Evolutionary conservation across 2,888 invertebrate species (phyloP).

Genomic region (Leptopilina syphax): DNA sequence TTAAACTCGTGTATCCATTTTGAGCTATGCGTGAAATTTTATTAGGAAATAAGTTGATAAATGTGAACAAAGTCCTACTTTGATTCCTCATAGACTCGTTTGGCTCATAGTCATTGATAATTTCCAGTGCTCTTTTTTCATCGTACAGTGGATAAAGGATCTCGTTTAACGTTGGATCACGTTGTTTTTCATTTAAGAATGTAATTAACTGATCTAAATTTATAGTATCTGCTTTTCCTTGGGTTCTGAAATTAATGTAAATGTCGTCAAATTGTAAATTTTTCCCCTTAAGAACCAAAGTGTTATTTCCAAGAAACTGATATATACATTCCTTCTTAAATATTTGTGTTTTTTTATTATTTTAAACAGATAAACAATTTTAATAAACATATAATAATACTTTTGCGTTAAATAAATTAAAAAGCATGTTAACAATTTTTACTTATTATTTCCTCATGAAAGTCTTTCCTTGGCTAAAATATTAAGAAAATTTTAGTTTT

Average conservation of each 20-base stretch:
- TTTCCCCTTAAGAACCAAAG: background rate
- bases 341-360: too few species aligned
- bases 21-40: conserved; percentile 7
- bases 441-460: too few species aligned
- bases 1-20: background rate
- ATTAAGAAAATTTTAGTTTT: too few species aligned
- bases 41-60: background rate
- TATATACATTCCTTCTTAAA: too few species aligned
- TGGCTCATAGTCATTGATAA: conserved; percentile 95
- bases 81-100: conserved; percentile 85
- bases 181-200: conserved; percentile 97
- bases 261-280: background rate
- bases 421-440: too few species aligned
- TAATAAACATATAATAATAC: too few species aligned
- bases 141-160: conserved; percentile 98
- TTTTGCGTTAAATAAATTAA: too few species aligned
- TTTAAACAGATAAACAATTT: too few species aligned
- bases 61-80: conserved; percentile 78
- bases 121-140: conserved; percentile 93
- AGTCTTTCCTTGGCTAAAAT: too few species aligned
- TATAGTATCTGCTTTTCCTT: conserved; percentile 93
- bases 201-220: conserved; percentile 91
- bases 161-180: conserved; percentile 98
- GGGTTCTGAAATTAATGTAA: conserved; percentile 82
- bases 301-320: background rate